phyloP scores from a whole-genome alignment of 2,113 vertebrate species.

The Cebus imitator region DNA sequence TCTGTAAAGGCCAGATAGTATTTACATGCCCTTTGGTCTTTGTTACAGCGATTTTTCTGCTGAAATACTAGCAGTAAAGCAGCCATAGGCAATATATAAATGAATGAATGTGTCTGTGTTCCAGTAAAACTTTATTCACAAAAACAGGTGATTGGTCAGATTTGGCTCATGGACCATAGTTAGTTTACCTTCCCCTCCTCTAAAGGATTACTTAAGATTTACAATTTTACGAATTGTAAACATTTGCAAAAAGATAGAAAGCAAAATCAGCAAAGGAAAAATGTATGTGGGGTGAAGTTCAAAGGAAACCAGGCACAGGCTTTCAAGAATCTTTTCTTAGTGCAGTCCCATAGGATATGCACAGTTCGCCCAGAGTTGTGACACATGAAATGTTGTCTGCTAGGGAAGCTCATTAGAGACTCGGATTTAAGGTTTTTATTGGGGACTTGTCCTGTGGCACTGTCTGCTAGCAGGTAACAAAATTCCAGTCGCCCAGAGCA shows the following conservation, averaged over 20 bases:
- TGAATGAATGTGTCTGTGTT: not conserved
- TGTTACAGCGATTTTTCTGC: not conserved
- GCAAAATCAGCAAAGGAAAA: not conserved
- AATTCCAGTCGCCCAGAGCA: not conserved
- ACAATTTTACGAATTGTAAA: not conserved
- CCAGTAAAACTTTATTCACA: not conserved
- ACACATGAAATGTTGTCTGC: not conserved
- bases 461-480: not conserved
- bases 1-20: not conserved
- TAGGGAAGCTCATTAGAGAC: not conserved
- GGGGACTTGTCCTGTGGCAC: not conserved
- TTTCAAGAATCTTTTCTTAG: not conserved
- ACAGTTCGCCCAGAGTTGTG: not conserved
- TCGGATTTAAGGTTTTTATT: not conserved
- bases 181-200: too few relatives aligned
- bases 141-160: not conserved
- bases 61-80: not conserved
- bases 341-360: not conserved
- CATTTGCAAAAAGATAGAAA: not conserved
- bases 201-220: conserved; percentile 27
- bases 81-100: not conserved
- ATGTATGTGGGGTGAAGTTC: not conserved
- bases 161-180: not conserved
- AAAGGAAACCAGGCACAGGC: not conserved
- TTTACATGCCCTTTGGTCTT: not conserved